These are phyloP conservation scores for Liolophura sinensis DNA, from an alignment of 1,140 invertebrate genomes.

Conservation along the genomic window DNA sequence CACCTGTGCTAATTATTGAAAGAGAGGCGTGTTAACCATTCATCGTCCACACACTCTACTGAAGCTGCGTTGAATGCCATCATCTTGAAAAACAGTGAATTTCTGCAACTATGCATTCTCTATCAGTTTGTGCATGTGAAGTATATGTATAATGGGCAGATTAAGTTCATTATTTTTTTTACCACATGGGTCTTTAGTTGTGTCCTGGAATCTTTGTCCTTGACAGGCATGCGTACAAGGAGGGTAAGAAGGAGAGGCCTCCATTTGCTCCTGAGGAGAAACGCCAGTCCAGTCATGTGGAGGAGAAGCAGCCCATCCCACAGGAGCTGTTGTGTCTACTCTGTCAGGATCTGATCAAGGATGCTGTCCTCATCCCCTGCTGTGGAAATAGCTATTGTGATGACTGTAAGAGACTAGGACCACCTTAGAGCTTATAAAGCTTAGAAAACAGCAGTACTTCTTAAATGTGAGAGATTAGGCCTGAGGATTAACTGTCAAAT, in stretches of 20 bases:
- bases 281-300: slow-evolving; percentile 55
- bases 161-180: no score
- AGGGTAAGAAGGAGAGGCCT: slow-evolving; percentile 71
- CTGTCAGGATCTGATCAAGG: slow-evolving; percentile 89
- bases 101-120: no score
- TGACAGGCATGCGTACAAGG: slow-evolving; percentile 76
- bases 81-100: no score
- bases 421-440: slow-evolving; percentile 14
- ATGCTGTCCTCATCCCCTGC: slow-evolving; percentile 96
- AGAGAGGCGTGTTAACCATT: no score
- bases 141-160: no score
- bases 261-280: slow-evolving; percentile 66
- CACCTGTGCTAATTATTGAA: no score
- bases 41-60: no score
- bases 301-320: slow-evolving; percentile 66
- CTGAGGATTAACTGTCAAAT: no score
- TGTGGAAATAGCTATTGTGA: slow-evolving; percentile 98
- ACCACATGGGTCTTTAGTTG: no score
- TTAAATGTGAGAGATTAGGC: no score
- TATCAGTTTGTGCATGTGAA: no score
- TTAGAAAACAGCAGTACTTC: slow-evolving; percentile 2
- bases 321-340: slow-evolving; percentile 88
- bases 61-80: no score
- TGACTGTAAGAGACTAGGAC: slow-evolving; percentile 80
- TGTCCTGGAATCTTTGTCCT: slow-evolving; percentile 4